Percentiles rank a stretch among this genome's conserved stretches.
Evolutionary conservation across 2,888 invertebrate species (phyloP).

Genomic region (Apantesis nais): DNA sequence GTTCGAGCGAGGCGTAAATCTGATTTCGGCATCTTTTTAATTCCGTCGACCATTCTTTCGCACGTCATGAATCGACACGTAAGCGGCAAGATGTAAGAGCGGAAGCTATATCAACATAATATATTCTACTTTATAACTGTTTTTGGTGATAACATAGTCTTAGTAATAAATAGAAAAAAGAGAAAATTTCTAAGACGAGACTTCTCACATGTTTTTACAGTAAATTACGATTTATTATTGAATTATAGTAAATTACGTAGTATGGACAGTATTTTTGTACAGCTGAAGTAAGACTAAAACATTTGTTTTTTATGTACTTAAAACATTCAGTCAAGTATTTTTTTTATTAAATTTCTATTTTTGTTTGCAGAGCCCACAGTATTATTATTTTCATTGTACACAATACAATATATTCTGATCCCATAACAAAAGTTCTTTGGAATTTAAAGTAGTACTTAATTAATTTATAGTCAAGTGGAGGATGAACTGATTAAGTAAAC

Average conservation of each 20-base stretch:
- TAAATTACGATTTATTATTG: constrained; percentile 40
- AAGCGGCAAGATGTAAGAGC: constrained; percentile 46
- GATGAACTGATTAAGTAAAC: constrained; percentile 70
- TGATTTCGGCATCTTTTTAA: constrained; percentile 80
- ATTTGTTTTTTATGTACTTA: constrained; percentile 40
- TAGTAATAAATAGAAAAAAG: constrained; percentile 19
- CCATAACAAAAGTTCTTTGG: constrained; percentile 36
- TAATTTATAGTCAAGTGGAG: constrained; percentile 67
- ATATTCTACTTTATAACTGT: constrained; percentile 34
- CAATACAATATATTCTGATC: not conserved
- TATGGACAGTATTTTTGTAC: constrained; percentile 37
- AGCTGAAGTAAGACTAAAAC: constrained; percentile 39
- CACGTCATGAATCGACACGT: constrained; percentile 55
- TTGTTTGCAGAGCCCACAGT: constrained; percentile 11
- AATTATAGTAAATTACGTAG: constrained; percentile 43
- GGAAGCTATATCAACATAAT: constrained; percentile 35
- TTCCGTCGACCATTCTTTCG: constrained; percentile 63
- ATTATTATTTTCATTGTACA: constrained; percentile 19
- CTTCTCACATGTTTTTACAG: constrained; percentile 34
- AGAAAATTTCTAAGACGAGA: constrained; percentile 19
- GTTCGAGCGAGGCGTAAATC: constrained; percentile 67
- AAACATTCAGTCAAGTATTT: constrained; percentile 33
- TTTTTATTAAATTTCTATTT: constrained; percentile 31
- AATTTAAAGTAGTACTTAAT: constrained; percentile 60
- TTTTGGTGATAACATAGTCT: constrained; percentile 17